A percentile compares a stretch with the other conserved stretches of the same genome.
Evolutionary conservation across 2,888 invertebrate species (phyloP).

Genomic region (Selenia dentaria): DNA sequence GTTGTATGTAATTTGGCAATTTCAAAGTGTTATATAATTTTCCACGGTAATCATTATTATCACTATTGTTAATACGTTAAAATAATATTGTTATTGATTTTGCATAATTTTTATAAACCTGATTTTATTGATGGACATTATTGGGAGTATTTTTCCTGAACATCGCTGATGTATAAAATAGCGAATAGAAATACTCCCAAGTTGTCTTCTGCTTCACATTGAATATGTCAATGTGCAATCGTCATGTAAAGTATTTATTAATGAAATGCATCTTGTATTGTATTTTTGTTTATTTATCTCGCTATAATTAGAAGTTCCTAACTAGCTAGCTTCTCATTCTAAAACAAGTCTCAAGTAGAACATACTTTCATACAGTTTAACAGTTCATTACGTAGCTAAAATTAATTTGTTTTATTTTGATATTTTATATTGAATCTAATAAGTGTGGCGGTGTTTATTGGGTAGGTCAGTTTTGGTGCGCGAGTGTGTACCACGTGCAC

Average conservation of each 20-base stretch:
- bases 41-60: constrained; percentile 64
- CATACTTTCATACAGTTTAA: constrained; percentile 48
- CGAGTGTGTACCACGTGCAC: constrained; percentile 9
- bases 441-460: constrained; percentile 53
- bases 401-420: constrained; percentile 54
- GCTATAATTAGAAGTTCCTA: constrained; percentile 82
- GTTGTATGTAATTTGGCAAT: constrained; percentile 53
- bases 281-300: constrained; percentile 70
- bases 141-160: constrained; percentile 70
- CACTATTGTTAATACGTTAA: constrained; percentile 65
- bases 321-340: constrained; percentile 78
- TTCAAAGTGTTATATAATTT: constrained; percentile 45
- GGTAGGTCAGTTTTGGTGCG: constrained; percentile 30
- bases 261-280: constrained; percentile 64
- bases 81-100: constrained; percentile 70
- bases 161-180: constrained; percentile 37
- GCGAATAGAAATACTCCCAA: constrained; percentile 72
- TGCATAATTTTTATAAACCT: constrained; percentile 73
- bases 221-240: constrained; percentile 62
- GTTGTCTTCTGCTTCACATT: constrained; percentile 56
- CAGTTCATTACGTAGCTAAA: constrained; percentile 39
- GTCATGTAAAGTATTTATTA: constrained; percentile 80
- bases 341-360: constrained; percentile 59
- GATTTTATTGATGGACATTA: constrained; percentile 63
- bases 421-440: constrained; percentile 48